phyloP scores from a whole-genome alignment of 1,140 invertebrate genomes.

The Antheraea mylitta region DNA sequence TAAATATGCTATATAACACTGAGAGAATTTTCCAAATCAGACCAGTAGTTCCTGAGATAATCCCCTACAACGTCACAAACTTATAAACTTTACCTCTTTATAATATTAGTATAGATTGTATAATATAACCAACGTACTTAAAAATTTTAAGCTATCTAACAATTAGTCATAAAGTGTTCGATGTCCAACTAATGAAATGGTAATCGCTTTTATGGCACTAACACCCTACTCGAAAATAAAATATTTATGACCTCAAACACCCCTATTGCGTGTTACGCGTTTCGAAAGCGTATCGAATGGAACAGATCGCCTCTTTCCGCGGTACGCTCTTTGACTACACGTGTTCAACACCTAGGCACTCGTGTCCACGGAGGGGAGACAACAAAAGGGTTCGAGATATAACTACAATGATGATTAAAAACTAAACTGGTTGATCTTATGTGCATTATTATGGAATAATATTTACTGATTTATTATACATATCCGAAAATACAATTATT shows the following conservation, averaged over 20 bases:
- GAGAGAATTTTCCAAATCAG: too few species aligned
- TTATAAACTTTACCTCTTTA: too few species aligned
- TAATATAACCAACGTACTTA: not conserved
- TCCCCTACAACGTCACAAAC: too few species aligned
- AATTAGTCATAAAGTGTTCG: not conserved
- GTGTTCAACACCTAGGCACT: slow-evolving; percentile 66
- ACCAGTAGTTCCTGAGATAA: too few species aligned
- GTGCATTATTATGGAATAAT: not conserved
- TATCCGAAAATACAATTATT: not conserved
- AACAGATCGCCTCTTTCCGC: slow-evolving; percentile 51
- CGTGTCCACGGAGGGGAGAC: slow-evolving; percentile 32
- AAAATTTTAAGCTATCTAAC: not conserved
- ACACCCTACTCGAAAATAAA: slow-evolving; percentile 17
- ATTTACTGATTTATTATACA: not conserved
- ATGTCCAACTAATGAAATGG: slow-evolving; percentile 4
- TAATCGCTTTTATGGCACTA: slow-evolving; percentile 14
- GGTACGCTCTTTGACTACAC: slow-evolving; percentile 56
- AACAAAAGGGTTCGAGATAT: slow-evolving; percentile 44
- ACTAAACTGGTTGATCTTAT: not conserved
- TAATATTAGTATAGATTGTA: too few species aligned
- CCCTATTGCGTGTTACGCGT: slow-evolving; percentile 50
- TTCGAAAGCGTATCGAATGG: slow-evolving; percentile 57
- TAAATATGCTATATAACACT: too few species aligned
- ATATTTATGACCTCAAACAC: slow-evolving; percentile 35
- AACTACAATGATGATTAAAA: slow-evolving; percentile 55